These are phyloP conservation scores for Syngnathoides biaculeatus DNA, from an alignment of 2,113 vertebrate genomes.

Conservation along the genomic window DNA sequence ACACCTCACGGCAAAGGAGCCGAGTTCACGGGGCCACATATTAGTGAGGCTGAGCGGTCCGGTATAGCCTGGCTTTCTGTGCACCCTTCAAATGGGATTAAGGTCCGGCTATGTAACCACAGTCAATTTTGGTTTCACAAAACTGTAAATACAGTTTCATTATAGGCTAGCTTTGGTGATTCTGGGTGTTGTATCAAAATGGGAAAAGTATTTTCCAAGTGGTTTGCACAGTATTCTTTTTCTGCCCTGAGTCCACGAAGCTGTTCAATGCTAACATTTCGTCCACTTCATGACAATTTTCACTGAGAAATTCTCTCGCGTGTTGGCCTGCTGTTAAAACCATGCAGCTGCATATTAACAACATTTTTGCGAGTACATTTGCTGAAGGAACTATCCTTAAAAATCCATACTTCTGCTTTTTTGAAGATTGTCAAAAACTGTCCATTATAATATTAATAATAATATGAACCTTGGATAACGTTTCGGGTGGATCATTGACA, in stretches of 20 bases:
- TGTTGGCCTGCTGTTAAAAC: no score
- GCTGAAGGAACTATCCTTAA: no score
- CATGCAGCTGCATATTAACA: no score
- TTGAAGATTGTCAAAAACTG: no score
- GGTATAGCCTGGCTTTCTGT: conserved; percentile 2
- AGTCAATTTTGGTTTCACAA: not conserved
- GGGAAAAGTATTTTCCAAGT: not conserved
- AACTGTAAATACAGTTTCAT: not conserved
- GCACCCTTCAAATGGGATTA: conserved; percentile 1
- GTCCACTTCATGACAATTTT: not conserved
- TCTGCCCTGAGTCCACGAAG: not conserved
- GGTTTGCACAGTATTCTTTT: not conserved
- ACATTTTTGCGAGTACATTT: no score
- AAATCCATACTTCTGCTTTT: no score
- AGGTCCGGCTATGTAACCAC: conserved; percentile 10
- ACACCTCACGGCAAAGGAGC: not conserved
- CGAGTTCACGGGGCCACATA: not conserved
- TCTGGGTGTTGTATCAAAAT: not conserved
- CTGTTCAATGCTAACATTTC: not conserved
- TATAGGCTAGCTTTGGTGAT: not conserved
- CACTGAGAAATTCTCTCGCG: not conserved
- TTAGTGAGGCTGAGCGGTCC: conserved; percentile 7
- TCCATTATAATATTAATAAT: no score
- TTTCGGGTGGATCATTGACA: not conserved
- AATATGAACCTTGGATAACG: not conserved